Base-by-base conservation (phyloP, 2,888 invertebrate genomes). In the Hylaea fasciaria region DNA sequence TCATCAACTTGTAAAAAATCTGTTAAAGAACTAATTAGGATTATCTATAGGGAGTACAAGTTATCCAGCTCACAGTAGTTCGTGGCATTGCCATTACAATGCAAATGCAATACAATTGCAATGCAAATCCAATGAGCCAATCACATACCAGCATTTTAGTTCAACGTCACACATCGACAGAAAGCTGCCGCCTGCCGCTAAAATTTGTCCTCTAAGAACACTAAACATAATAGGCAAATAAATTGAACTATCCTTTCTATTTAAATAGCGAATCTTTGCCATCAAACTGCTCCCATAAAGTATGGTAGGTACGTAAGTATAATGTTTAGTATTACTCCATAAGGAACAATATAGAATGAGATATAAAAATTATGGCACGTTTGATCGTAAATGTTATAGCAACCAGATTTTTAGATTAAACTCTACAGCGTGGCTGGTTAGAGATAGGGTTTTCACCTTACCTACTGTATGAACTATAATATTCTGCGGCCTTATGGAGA, bases 261-360 rank as follows among this genome's bases (percentile, higher is more conserved):
- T 17, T 46, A 12, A 46, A 48, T 46, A 28, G 39, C 46, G 35
- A 35, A 44, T 54, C 49, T 54, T 35, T 52, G 28, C 29, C 46
- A 35, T 48, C 53, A 44, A 41, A 59, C 45, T 53, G 17, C 44
- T 37, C 66, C 53, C 65, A 64, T 70, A 60, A 64, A 65, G 48
- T 60, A 49, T 56, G 43, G 32, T 45, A 29, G 29, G 61, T 57
- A 72, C 63, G 71, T 60, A 71, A 7, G 32, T 7, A 71, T 79
- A 78, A 79, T 66, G 62, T 81, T 81, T 75, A 78, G 62, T 74
- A 62, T 73, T 62, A 56, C 40, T 67, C 64, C 71, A 71, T 77
- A 77, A 73, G 73, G 73, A 69, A 66, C 69, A 72, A 75, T 77
- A 76, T 80, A 78, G 82, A 85, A 83, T 81, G 75, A 78, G 81